Percentiles rank a stretch among this genome's conserved stretches.
These are phyloP conservation scores for Nanorana parkeri DNA, from an alignment of 2,113 vertebrate genomes.

Conservation along the genomic window DNA sequence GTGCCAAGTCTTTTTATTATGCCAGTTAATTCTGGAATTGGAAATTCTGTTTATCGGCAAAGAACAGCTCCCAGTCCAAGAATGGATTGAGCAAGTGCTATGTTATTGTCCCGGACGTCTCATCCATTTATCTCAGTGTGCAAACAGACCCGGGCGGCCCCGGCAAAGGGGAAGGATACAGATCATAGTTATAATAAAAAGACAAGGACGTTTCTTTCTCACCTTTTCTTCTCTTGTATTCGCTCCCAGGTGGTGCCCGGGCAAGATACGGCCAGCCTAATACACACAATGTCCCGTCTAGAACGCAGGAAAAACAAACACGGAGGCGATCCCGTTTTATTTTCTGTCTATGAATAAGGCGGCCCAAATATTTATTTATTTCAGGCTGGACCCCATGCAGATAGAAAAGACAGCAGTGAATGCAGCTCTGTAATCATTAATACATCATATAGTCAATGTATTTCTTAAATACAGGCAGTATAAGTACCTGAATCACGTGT, in stretches of 20 bases:
- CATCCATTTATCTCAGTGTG: conserved; percentile 40
- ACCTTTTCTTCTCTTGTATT: neutral
- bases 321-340: no score
- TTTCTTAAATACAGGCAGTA: no score
- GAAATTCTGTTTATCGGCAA: conserved; percentile 51
- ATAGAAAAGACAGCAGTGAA: no score
- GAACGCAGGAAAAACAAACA: neutral
- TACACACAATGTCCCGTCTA: neutral
- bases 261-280: conserved; percentile 6
- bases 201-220: neutral
- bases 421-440: no score
- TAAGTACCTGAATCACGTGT: no score
- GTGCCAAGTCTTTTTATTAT: conserved; percentile 45
- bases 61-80: conserved; percentile 33
- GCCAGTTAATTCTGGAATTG: conserved; percentile 48
- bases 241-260: neutral
- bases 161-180: neutral
- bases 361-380: no score
- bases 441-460: no score
- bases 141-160: conserved; percentile 37
- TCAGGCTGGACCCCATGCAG: no score
- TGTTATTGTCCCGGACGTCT: conserved; percentile 46
- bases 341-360: no score
- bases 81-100: conserved; percentile 39
- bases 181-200: neutral